Evolutionary conservation across 2,888 invertebrate genomes (phyloP), one percentile per base, ranked within the genome.

Genomic region (Microplitis manilae): DNA sequence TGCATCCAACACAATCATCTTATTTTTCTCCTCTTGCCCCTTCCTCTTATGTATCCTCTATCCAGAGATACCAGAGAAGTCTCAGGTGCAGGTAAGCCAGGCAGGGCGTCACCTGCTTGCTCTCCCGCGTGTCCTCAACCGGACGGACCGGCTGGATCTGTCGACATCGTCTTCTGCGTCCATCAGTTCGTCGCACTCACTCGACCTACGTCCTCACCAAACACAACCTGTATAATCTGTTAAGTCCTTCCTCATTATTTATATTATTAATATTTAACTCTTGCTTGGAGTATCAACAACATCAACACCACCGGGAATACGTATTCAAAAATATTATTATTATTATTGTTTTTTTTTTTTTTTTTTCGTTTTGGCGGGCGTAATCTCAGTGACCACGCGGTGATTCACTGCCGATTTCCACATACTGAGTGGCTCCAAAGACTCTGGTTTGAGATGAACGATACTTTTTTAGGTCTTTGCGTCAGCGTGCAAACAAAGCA

Each of bases 101-200:
- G 50, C 79, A 77, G 79, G 80, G 79, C 79, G 82, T 79, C 80
- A 82, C 81, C 81, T 82, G 79, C 81, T 79, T 73, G 79, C 78
- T 78, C 80, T 80, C 80, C 80, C 77, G 74, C 77, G 62, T 70
- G 75, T 79, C 67, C 38, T 65, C 38, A 73, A 78, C 78, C 78
- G 75, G 75, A 72, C 75, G 73, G 68, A 71, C 71, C 71, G 71
- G 71, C 71, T 71, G 40, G 39, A 71, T 65, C 81, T 81, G 81
- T 79, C 72, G 79, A 77, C 80, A 73, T 77, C 79, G 77, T 77
- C 61, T 75, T 75, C 80, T 79, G 77, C 79, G 73, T 39, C 70
- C 78, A 79, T 81, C 81, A 81, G 82, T 82, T 81, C 76, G 77
- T 82, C 79, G 81, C 77, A 79, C 79, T 81, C 81, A 77, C 81